These are phyloP conservation scores for Ormyrus pomaceus DNA, from an alignment of 2,888 invertebrate genomes.

Conservation along the genomic window DNA sequence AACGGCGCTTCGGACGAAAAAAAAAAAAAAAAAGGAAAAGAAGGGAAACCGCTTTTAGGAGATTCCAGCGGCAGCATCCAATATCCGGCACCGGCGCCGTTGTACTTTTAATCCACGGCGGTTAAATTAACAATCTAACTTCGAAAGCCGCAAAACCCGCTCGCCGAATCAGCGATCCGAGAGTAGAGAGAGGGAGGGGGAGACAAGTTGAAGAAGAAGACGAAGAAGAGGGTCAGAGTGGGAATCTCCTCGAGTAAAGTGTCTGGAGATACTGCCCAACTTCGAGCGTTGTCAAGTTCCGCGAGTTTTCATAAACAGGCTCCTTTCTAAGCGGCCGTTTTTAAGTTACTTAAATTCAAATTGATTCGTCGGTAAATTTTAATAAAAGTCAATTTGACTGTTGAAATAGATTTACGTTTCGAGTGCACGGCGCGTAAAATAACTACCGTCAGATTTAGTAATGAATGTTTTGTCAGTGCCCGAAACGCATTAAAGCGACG, in stretches of 20 bases:
- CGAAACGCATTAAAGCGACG: background rate
- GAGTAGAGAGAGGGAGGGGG: background rate
- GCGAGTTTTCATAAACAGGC: too few relatives aligned
- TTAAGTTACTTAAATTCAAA: too few relatives aligned
- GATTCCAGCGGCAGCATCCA: conserved; percentile 12
- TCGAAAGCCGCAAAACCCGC: conserved; percentile 42
- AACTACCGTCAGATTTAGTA: too few relatives aligned
- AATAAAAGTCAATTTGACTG: too few relatives aligned
- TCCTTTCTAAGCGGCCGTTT: too few relatives aligned
- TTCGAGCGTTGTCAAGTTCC: too few relatives aligned
- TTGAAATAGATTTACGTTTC: too few relatives aligned
- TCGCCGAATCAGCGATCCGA: conserved; percentile 38
- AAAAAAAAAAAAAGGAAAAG: background rate
- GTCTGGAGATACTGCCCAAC: background rate
- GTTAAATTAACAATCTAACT: conserved; percentile 55
- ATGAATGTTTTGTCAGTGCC: too few relatives aligned
- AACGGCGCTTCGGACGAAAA: conserved; percentile 2
- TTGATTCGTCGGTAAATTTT: too few relatives aligned
- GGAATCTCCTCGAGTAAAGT: background rate
- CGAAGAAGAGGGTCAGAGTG: conserved; percentile 1
- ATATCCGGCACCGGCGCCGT: conserved; percentile 25
- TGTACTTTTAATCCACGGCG: conserved; percentile 45
- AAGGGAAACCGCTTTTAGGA: background rate
- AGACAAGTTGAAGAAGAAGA: background rate
- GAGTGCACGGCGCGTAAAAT: too few relatives aligned